phyloP scores from a whole-genome alignment of 2,797 vertebrate genomes.

The Tinamus major region DNA sequence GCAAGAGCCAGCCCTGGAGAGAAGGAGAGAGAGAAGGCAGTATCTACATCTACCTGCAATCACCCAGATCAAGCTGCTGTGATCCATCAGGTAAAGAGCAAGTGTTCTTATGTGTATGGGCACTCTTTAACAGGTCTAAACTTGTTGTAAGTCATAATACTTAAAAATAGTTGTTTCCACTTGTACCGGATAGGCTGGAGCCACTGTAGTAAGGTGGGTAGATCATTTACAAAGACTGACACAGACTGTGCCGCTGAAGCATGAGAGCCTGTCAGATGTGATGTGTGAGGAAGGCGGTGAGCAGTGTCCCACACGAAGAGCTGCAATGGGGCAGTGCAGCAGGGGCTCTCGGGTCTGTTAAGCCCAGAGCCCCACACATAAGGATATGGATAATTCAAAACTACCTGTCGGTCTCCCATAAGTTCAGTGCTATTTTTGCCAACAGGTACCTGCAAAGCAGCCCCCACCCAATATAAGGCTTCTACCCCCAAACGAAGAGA shows the following conservation, averaged over 20 bases:
- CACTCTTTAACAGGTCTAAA: background rate
- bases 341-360: background rate
- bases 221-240: background rate
- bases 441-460: background rate
- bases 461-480: background rate
- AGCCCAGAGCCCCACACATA: background rate
- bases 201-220: background rate
- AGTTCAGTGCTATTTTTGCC: background rate
- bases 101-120: background rate
- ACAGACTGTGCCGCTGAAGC: rapidly evolving
- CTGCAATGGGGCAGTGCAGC: background rate
- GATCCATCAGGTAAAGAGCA: background rate
- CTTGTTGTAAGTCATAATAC: background rate
- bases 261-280: background rate
- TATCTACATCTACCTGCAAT: background rate
- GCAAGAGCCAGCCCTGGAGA: background rate
- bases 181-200: background rate
- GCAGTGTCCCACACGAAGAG: no score
- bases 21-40: background rate
- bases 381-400: background rate
- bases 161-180: background rate
- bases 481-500: background rate
- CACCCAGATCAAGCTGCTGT: background rate
- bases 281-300: background rate
- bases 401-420: background rate